phyloP scores from a whole-genome alignment of 2,113 vertebrate species.

The Oncorhynchus mykiss region DNA sequence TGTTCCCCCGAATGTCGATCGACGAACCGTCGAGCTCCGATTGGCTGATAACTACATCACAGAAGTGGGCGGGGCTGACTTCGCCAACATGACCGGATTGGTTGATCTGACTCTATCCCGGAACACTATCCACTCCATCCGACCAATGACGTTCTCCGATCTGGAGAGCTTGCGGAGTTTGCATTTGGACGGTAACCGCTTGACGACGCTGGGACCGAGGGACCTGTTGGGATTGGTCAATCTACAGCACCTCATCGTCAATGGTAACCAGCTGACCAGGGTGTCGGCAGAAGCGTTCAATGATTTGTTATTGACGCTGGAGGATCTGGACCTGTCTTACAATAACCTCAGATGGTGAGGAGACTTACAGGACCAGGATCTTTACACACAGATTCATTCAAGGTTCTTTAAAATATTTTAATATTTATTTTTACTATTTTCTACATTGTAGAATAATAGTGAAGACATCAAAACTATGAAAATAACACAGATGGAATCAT shows the following conservation, averaged over 20 bases:
- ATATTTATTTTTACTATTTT: no score
- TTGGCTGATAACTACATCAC: constrained; percentile 91
- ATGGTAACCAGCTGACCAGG: constrained; percentile 86
- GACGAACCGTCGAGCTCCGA: constrained; percentile 87
- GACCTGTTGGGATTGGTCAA: constrained; percentile 83
- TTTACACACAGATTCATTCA: no score
- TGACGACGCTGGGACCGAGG: constrained; percentile 76
- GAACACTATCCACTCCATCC: constrained; percentile 84
- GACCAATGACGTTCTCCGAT: constrained; percentile 84
- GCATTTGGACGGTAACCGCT: constrained; percentile 86
- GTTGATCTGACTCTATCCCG: constrained; percentile 89
- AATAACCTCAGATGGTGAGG: constrained; percentile 82
- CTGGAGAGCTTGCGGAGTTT: constrained; percentile 86
- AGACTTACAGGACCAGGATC: no score
- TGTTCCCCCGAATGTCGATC: constrained; percentile 86
- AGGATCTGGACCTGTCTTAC: constrained; percentile 90
- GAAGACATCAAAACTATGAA: no score
- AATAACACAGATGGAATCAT: no score
- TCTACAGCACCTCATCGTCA: constrained; percentile 88
- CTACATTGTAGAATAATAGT: no score
- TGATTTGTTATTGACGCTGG: constrained; percentile 83
- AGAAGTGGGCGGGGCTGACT: constrained; percentile 82
- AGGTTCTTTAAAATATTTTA: no score
- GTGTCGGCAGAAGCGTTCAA: constrained; percentile 81
- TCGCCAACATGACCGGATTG: constrained; percentile 87